These are phyloP conservation scores for Gopherus evgoodei DNA, from an alignment of 2,113 vertebrate species.

Conservation along the genomic window DNA sequence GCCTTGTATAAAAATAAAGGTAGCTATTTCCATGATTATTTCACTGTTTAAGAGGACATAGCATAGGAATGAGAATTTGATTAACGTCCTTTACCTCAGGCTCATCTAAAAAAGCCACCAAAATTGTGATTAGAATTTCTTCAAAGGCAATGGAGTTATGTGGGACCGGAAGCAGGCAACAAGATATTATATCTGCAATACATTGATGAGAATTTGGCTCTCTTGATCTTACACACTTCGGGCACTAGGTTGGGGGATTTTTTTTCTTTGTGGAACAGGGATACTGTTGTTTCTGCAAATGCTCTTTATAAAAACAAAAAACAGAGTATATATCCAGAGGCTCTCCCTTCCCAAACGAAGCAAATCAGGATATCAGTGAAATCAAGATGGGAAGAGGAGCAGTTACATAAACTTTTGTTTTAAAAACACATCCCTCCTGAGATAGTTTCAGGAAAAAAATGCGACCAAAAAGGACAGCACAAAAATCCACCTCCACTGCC, in stretches of 20 bases:
- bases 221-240: neutral
- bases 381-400: neutral
- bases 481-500: neutral
- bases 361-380: neutral
- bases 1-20: neutral
- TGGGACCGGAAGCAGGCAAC: neutral
- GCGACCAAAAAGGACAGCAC: neutral
- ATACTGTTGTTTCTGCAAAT: neutral
- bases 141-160: neutral
- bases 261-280: neutral
- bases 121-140: neutral
- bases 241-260: neutral
- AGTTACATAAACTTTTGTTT: neutral
- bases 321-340: neutral
- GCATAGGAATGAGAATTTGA: neutral
- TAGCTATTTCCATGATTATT: neutral
- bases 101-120: neutral
- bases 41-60: neutral
- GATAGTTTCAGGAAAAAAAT: neutral
- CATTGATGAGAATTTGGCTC: rapidly evolving
- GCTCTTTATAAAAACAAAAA: neutral
- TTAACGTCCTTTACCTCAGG: neutral
- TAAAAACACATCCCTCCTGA: neutral
- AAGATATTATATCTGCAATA: neutral
- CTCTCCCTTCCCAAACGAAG: neutral